Evolutionary conservation across 2,888 invertebrate genomes (phyloP).

Genomic region (Chesias legatella): DNA sequence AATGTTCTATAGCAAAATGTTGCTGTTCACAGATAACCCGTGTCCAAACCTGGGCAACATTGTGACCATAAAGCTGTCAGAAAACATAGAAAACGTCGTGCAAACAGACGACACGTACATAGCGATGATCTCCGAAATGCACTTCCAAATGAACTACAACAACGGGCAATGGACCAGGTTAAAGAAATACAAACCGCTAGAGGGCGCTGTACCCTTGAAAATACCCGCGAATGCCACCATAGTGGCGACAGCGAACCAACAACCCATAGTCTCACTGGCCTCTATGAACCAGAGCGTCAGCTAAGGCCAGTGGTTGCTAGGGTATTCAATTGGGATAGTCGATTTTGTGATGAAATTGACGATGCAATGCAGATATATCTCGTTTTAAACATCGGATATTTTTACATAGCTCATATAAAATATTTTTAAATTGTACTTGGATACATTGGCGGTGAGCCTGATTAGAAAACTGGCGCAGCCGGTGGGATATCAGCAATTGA

Average conservation of each 20-base stretch:
- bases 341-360: slow-evolving; percentile 8
- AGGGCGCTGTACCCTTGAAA: slow-evolving; percentile 73
- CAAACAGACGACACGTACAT: slow-evolving; percentile 91
- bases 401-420: no score
- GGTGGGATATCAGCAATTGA: no score
- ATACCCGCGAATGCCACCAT: slow-evolving; percentile 64
- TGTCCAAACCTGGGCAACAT: slow-evolving; percentile 98
- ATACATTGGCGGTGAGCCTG: no score
- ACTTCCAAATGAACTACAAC: slow-evolving; percentile 99
- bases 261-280: slow-evolving; percentile 66
- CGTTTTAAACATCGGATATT: no score
- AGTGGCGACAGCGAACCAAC: slow-evolving; percentile 63
- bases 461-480: slow-evolving; percentile 7
- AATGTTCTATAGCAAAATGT: background rate
- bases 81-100: slow-evolving; percentile 92
- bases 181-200: slow-evolving; percentile 92
- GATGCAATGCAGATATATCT: no score
- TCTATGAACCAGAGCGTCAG: slow-evolving; percentile 61
- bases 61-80: slow-evolving; percentile 96
- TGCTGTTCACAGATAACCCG: slow-evolving; percentile 91
- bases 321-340: slow-evolving; percentile 8
- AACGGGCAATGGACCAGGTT: slow-evolving; percentile 97
- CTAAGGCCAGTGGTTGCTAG: slow-evolving; percentile 34
- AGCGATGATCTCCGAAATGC: slow-evolving; percentile 93
- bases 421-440: no score